phyloP scores from a whole-genome alignment of 2,113 vertebrate genomes.

The Chloropsis hardwickii region DNA sequence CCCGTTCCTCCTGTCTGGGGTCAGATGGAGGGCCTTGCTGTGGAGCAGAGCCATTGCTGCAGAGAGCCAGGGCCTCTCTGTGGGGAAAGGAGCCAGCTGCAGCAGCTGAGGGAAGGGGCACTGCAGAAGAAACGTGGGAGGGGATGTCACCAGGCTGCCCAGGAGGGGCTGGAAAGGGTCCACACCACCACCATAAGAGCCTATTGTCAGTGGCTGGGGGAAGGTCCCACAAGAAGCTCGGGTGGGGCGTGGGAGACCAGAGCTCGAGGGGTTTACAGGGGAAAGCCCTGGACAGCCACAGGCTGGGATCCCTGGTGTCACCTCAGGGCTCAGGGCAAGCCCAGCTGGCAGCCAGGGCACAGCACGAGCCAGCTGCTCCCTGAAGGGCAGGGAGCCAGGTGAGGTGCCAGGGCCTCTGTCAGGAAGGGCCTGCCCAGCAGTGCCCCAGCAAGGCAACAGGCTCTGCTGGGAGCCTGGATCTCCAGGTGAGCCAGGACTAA shows the following conservation, averaged over 20 bases:
- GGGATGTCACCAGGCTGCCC: background rate
- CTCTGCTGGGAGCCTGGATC: background rate
- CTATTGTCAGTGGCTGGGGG: background rate
- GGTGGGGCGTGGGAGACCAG: rapidly evolving
- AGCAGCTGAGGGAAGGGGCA: background rate
- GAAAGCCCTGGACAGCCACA: background rate
- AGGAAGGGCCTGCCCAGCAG: rapidly evolving
- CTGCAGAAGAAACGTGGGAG: background rate
- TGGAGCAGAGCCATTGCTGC: background rate
- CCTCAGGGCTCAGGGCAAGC: background rate
- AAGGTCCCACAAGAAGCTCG: background rate
- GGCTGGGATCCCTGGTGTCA: background rate
- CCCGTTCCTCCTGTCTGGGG: background rate
- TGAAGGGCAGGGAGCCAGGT: background rate
- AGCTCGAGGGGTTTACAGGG: rapidly evolving
- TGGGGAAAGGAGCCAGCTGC: background rate
- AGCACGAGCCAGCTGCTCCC: background rate
- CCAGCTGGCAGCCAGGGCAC: background rate
- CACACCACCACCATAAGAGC: background rate
- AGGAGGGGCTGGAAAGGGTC: background rate
- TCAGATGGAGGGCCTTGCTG: background rate
- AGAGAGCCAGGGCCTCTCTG: rapidly evolving
- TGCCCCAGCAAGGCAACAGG: rapidly evolving
- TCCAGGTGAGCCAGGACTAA: background rate
- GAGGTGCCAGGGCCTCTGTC: no score